Evolutionary conservation across 2,113 vertebrate species (phyloP).

Genomic region (Dascyllus trimaculatus): DNA sequence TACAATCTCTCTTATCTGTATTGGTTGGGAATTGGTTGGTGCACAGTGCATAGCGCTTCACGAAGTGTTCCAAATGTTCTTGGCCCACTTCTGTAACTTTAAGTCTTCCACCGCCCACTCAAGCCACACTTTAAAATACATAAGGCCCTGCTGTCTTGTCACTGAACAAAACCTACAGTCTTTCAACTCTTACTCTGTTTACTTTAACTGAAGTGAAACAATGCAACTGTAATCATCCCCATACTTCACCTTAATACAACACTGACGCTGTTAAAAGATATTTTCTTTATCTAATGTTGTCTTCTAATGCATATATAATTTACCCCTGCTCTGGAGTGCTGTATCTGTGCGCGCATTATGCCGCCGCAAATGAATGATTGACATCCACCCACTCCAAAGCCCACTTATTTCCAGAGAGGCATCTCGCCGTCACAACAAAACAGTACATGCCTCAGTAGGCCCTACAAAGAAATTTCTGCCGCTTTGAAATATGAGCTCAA

Average conservation of each 20-base stretch:
- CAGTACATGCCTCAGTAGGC: constrained; percentile 62
- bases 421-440: constrained; percentile 62
- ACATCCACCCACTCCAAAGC: constrained; percentile 62
- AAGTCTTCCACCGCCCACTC: constrained; percentile 11
- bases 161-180: background rate
- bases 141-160: background rate
- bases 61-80: background rate
- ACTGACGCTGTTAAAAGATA: background rate
- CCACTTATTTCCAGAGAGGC: constrained; percentile 55
- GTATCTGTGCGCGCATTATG: constrained; percentile 40
- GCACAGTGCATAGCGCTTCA: background rate
- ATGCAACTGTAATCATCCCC: background rate
- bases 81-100: background rate
- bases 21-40: background rate
- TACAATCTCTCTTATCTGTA: background rate
- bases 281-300: constrained; percentile 31
- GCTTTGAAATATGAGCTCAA: constrained; percentile 76
- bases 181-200: constrained; percentile 16
- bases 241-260: constrained; percentile 12
- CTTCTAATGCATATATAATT: constrained; percentile 49
- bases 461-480: constrained; percentile 59
- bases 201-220: constrained; percentile 8
- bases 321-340: constrained; percentile 2
- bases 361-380: constrained; percentile 65
- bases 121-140: background rate